These are phyloP conservation scores for Hydrozoanthus tunicans DNA, from an alignment of 64 coral and sea anemone genomes.

Conservation along the genomic window DNA sequence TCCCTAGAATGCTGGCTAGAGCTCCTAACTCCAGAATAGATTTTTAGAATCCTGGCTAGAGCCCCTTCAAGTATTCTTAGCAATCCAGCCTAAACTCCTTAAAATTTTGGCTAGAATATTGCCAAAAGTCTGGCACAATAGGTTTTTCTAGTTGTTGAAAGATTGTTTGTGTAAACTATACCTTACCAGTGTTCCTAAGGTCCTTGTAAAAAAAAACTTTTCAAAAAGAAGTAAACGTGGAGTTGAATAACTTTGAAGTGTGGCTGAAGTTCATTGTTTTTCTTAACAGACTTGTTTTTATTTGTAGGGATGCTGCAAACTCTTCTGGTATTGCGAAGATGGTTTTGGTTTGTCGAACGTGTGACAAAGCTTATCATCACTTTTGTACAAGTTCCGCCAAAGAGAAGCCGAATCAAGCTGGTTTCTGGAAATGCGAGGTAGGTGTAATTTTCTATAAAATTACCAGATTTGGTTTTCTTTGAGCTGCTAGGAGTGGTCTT, in stretches of 20 bases:
- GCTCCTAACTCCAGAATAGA: no score
- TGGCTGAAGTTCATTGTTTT: not conserved
- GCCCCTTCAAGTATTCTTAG: no score
- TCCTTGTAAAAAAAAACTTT: no score
- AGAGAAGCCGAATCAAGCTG: conserved; percentile 56
- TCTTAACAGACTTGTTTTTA: not conserved
- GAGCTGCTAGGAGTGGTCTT: not conserved
- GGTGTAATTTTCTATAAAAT: not conserved
- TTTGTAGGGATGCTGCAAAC: conserved; percentile 47
- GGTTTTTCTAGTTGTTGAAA: no score
- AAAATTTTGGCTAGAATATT: no score
- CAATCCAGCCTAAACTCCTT: no score
- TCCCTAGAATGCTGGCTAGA: no score
- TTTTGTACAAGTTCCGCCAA: conserved; percentile 69
- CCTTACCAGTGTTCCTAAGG: no score
- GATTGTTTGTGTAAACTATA: no score
- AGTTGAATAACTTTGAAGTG: not conserved
- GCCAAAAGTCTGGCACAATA: no score
- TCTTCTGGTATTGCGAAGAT: conserved; percentile 26
- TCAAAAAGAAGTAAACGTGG: no score
- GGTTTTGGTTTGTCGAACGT: conserved; percentile 67
- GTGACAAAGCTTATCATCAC: conserved; percentile 89
- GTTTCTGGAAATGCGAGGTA: conserved; percentile 95
- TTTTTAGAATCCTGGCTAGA: no score
- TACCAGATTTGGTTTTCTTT: not conserved